Evolutionary conservation across 2,797 vertebrate genomes (phyloP), one percentile per base, ranked within the genome.

Genomic region (Phrynocephalus guinanensis): DNA sequence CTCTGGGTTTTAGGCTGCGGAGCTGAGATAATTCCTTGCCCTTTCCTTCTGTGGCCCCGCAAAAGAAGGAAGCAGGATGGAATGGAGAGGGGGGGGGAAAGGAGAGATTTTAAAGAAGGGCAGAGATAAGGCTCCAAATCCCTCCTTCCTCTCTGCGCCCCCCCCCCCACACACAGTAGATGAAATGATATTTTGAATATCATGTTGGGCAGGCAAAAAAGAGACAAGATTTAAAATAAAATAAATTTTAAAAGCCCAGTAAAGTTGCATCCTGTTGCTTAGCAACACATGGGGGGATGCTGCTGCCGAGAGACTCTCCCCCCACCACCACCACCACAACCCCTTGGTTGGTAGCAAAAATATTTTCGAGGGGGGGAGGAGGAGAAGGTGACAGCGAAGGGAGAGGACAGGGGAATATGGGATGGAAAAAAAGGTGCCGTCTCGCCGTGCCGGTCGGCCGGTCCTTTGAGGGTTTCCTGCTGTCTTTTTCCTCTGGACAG

Each of bases 181-280:
- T 63, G 33, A 73, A 66, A 52, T 38, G 38, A 79, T 84, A 88
- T 88, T 88, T 88, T 73, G 56, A 80, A 80, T 80, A 84, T 84
- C 79, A 67, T 80, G 80, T 88, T 50, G 44, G 68, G 52, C 68
- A 84, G 76, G 68, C 73, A 30, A 28, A 10, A 30, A 28, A 10
- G 30, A 75, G 33, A 38, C 2, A 77, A 26, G 33, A 33, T 48
- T 76, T 56, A 9, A 56, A 24, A 48, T 48, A 24, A 2, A 76
- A 48, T 24, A 24, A 60, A 16, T 3, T 2, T 3, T 7, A 15
- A 26, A 15, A 56, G 50, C 30, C 38, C 60, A 15, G 86, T 50
- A 88, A 84, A 88, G 82, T 88, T 88, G 79, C 56, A 67, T 79
- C 77, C 22, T 7, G 87, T 88, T 75, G 87, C 87, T 80, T 88